These are phyloP conservation scores for Batillaria attramentaria DNA, from an alignment of 1,140 invertebrate species.

Conservation along the genomic window DNA sequence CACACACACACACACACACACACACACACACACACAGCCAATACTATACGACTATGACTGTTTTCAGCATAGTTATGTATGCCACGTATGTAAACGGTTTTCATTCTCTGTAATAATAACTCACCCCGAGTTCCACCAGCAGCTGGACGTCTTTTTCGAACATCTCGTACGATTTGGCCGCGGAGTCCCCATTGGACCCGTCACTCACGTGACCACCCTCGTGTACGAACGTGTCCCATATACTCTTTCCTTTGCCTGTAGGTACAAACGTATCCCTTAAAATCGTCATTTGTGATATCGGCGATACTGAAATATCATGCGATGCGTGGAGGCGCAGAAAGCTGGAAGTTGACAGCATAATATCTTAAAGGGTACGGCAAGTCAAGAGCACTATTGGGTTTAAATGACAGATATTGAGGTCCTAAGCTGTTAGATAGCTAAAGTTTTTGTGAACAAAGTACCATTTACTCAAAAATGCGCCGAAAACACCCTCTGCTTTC, in stretches of 20 bases:
- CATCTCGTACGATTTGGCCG: conserved; percentile 79
- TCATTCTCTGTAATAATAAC: neutral
- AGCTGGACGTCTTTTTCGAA: conserved; percentile 78
- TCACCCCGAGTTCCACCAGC: conserved; percentile 71
- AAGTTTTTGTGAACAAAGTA: no score
- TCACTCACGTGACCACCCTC: conserved; percentile 73
- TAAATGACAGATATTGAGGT: no score
- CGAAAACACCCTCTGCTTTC: no score
- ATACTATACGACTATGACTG: neutral
- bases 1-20: neutral
- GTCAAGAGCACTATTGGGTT: no score
- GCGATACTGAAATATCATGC: no score
- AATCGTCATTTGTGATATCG: no score
- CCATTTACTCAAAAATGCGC: no score
- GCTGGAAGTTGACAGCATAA: no score
- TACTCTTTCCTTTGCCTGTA: conserved; percentile 68
- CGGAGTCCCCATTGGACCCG: conserved; percentile 75
- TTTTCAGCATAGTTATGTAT: neutral
- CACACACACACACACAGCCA: neutral
- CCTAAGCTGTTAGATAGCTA: no score
- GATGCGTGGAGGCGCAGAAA: no score
- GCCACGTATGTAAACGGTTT: no score
- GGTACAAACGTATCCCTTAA: neutral
- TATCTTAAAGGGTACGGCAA: no score
- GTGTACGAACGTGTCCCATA: conserved; percentile 76